Evolutionary conservation across 2,888 invertebrate species (phyloP).

Genomic region (Andrena haemorrhoa): DNA sequence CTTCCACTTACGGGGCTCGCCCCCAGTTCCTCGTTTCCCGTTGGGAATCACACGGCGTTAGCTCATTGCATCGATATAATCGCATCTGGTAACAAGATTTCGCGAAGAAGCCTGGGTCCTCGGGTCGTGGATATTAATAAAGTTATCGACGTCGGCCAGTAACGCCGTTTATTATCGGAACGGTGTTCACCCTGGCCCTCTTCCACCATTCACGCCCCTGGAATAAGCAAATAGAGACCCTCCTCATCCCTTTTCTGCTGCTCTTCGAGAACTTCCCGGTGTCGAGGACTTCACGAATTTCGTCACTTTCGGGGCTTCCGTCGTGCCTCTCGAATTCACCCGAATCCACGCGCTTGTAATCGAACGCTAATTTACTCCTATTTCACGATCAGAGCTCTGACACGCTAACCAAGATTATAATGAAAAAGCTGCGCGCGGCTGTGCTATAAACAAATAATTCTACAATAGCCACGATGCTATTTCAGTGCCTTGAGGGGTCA

Average conservation of each 20-base stretch:
- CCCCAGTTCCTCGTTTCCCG: background rate
- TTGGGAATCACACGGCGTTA: background rate
- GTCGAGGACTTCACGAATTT: background rate
- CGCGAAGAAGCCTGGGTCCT: constrained; percentile 15
- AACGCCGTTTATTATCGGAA: constrained; percentile 43
- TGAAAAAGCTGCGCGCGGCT: no score
- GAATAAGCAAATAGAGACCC: constrained; percentile 27
- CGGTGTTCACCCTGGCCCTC: background rate
- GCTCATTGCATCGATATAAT: constrained; percentile 31
- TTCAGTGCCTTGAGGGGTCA: no score
- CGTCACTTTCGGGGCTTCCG: background rate
- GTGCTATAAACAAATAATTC: no score
- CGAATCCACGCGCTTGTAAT: background rate
- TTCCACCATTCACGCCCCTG: constrained; percentile 34
- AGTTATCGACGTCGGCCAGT: constrained; percentile 44
- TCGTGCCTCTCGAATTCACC: background rate
- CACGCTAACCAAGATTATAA: no score
- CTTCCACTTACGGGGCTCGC: no score
- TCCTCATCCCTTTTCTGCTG: background rate
- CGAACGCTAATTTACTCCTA: background rate
- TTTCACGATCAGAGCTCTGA: background rate
- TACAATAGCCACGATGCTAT: no score
- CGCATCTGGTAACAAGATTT: constrained; percentile 1
- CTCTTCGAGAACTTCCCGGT: constrained; percentile 6
- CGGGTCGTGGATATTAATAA: constrained; percentile 38